Evolutionary conservation across 2,797 vertebrate species (phyloP).

Genomic region (Coreius guichenoti): DNA sequence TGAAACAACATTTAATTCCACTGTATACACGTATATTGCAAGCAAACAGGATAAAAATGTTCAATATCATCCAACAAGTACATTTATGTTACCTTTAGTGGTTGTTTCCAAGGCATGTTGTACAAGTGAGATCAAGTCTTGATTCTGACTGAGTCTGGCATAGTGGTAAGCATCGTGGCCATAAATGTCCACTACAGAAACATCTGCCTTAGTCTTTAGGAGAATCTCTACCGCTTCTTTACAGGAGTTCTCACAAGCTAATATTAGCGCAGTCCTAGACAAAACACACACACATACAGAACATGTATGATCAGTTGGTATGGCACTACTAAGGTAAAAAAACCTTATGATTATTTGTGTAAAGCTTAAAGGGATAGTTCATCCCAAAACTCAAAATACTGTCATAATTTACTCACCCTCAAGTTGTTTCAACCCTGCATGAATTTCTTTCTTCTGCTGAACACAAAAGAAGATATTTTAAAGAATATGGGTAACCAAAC

Average conservation of each 20-base stretch:
- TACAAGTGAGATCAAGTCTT: conserved; percentile 80
- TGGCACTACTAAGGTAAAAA: not conserved
- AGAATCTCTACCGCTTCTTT: conserved; percentile 83
- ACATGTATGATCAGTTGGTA: not conserved
- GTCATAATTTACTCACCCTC: too few species aligned
- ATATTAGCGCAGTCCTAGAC: conserved; percentile 84
- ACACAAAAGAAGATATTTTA: too few species aligned
- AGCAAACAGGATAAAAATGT: not conserved
- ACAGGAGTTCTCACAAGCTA: conserved; percentile 86
- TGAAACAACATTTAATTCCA: not conserved
- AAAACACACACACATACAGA: conserved; percentile 8
- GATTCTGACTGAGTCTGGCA: conserved; percentile 81
- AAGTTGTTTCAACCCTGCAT: too few species aligned
- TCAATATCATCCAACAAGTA: not conserved
- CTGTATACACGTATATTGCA: not conserved
- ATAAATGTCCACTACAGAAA: conserved; percentile 75
- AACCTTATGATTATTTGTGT: not conserved
- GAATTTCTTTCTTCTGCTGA: too few species aligned
- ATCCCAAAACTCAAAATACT: too few species aligned
- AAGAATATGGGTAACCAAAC: too few species aligned
- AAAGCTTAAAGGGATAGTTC: not conserved
- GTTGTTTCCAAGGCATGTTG: conserved; percentile 77
- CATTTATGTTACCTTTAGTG: conserved; percentile 70
- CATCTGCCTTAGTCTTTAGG: conserved; percentile 80
- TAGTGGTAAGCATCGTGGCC: conserved; percentile 85